Conservation (phyloP, 1,140 invertebrate species). For the Linepithema humile region DNA sequence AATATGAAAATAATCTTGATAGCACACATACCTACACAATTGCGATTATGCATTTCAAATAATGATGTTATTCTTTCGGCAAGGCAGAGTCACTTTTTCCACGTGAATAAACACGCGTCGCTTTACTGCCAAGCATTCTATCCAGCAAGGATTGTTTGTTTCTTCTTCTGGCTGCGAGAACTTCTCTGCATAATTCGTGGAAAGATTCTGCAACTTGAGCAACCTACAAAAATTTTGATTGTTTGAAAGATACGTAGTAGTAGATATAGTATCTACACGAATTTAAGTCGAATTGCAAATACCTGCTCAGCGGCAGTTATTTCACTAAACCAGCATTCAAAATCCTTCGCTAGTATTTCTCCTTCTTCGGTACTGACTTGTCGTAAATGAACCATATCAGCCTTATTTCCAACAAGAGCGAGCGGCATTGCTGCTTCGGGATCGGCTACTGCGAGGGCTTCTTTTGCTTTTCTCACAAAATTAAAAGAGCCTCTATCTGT, state of each 20-base stretch:
- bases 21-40: too few species aligned
- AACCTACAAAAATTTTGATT: slow-evolving; percentile 69
- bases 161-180: slow-evolving; percentile 90
- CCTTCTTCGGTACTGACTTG: slow-evolving; percentile 95
- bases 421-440: slow-evolving; percentile 89
- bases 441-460: slow-evolving; percentile 87
- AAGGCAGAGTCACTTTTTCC: slow-evolving; percentile 94
- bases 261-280: not conserved
- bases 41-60: slow-evolving; percentile 27
- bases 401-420: slow-evolving; percentile 94
- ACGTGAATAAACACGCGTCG: slow-evolving; percentile 89
- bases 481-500: slow-evolving; percentile 95
- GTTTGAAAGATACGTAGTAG: not conserved
- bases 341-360: slow-evolving; percentile 94
- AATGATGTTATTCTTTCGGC: slow-evolving; percentile 89
- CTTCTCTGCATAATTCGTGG: slow-evolving; percentile 92
- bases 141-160: slow-evolving; percentile 93
- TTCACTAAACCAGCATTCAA: slow-evolving; percentile 94
- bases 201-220: slow-evolving; percentile 92
- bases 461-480: slow-evolving; percentile 91
- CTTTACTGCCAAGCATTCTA: slow-evolving; percentile 91
- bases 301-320: slow-evolving; percentile 95
- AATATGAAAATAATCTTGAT: too few species aligned
- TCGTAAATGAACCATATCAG: slow-evolving; percentile 95
- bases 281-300: slow-evolving; percentile 53